phyloP scores from a whole-genome alignment of 2,888 invertebrate species.

The Parnassius mnemosyne region DNA sequence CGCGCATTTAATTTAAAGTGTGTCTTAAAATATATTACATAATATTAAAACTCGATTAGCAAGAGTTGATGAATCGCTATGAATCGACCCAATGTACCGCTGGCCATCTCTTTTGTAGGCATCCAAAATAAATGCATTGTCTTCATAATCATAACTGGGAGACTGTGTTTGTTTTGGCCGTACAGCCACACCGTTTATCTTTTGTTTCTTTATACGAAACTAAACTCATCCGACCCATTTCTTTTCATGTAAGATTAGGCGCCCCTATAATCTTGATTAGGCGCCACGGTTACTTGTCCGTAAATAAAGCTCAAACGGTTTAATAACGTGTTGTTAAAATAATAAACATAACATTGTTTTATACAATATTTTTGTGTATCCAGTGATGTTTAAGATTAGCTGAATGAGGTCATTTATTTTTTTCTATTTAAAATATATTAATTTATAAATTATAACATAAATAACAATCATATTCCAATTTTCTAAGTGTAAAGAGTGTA shows the following conservation, averaged over 20 bases:
- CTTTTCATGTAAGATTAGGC: conserved; percentile 18
- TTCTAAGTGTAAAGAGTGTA: no score
- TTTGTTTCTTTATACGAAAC: conserved; percentile 21
- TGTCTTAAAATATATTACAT: conserved; percentile 3
- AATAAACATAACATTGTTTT: conserved; percentile 10
- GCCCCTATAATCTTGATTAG: conserved; percentile 21
- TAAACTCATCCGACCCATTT: conserved; percentile 19
- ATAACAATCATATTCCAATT: no score
- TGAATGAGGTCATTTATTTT: no score
- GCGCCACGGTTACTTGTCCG: conserved; percentile 6
- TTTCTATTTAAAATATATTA: no score
- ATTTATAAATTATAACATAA: no score
- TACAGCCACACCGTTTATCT: conserved; percentile 10
- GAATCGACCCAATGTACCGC: conserved; percentile 31
- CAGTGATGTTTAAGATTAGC: no score
- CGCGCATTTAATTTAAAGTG: background rate
- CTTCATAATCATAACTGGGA: conserved; percentile 38
- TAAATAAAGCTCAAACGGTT: conserved; percentile 16
- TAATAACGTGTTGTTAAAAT: conserved; percentile 7
- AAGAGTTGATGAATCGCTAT: conserved; percentile 29
- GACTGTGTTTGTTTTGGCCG: conserved; percentile 33
- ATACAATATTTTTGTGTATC: conserved; percentile 1
- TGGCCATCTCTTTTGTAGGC: conserved; percentile 28
- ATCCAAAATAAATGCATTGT: conserved; percentile 41
- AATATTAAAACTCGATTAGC: conserved; percentile 20